A percentile compares a stretch with the other conserved stretches of the same genome.
Evolutionary conservation across 2,797 vertebrate species (phyloP).

Genomic region (Peromyscus attwateri): DNA sequence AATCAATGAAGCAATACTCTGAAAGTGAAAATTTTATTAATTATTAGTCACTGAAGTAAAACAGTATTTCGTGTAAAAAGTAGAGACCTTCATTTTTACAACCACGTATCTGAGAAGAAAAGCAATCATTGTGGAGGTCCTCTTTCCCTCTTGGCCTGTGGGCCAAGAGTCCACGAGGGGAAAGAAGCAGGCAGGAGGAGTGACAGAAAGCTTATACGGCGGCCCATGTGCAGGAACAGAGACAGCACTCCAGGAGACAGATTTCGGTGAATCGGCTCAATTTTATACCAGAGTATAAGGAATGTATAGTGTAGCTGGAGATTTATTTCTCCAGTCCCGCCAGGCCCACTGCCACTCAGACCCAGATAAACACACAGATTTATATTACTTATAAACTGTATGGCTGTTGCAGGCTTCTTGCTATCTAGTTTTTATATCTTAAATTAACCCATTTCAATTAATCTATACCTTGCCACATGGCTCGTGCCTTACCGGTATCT

Average conservation of each 20-base stretch:
- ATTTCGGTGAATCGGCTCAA: too few species aligned
- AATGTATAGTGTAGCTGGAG: too few species aligned
- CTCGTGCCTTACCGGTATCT: too few species aligned
- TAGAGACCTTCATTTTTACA: slow-evolving; percentile 31
- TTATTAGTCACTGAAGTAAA: slow-evolving; percentile 42
- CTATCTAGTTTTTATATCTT: too few species aligned
- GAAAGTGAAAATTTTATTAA: slow-evolving; percentile 8
- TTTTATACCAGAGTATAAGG: too few species aligned
- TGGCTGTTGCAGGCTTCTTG: too few species aligned
- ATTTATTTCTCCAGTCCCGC: too few species aligned
- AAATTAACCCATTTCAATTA: too few species aligned
- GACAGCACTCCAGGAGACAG: neutral
- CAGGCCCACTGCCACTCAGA: too few species aligned
- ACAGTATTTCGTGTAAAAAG: neutral
- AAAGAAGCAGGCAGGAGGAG: neutral
- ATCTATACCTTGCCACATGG: too few species aligned
- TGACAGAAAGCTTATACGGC: neutral
- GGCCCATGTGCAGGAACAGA: neutral
- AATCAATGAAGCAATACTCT: slow-evolving; percentile 30
- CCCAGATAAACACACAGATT: too few species aligned
- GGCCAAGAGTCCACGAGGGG: neutral
- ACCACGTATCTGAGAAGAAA: neutral
- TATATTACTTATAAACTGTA: too few species aligned
- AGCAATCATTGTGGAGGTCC: neutral
- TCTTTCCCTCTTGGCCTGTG: neutral